Conservation (phyloP, 2,113 vertebrate genomes). For the Asarcornis scutulata region DNA sequence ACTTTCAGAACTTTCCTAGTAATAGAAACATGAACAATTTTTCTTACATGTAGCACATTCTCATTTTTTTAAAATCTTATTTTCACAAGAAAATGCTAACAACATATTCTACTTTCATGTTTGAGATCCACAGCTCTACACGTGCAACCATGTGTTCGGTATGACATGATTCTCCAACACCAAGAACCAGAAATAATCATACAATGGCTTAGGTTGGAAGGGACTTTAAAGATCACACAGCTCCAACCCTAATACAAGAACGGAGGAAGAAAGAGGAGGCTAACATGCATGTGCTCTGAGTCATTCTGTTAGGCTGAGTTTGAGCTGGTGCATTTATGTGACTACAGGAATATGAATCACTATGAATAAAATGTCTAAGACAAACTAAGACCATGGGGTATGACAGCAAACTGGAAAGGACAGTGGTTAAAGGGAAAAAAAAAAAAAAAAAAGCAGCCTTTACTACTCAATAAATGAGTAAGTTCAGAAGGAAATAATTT, state of each 20-base stretch:
- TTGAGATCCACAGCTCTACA: background rate
- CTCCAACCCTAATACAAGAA: background rate
- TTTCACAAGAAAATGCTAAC: background rate
- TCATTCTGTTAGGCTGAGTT: conserved; percentile 5
- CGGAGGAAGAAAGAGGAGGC: background rate
- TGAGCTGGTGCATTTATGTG: conserved; percentile 11
- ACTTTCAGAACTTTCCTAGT: background rate
- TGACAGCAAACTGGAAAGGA: background rate
- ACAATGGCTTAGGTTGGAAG: too few species aligned
- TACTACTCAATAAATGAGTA: background rate
- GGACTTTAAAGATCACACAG: too few species aligned
- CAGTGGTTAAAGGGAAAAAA: background rate
- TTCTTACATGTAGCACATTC: background rate
- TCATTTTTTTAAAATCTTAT: background rate
- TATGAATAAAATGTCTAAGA: background rate
- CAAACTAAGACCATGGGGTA: background rate
- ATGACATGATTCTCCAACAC: background rate
- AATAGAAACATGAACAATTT: background rate
- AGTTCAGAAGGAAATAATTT: background rate
- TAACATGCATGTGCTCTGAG: conserved; percentile 10
- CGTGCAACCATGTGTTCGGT: background rate
- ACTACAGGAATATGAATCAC: conserved; percentile 16
- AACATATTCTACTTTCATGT: background rate
- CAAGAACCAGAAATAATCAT: background rate
- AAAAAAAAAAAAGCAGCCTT: background rate